Percentiles rank a stretch among this genome's conserved stretches.
Evolutionary conservation across 2,888 invertebrate species (phyloP).

Genomic region (Heteropelma amictum): DNA sequence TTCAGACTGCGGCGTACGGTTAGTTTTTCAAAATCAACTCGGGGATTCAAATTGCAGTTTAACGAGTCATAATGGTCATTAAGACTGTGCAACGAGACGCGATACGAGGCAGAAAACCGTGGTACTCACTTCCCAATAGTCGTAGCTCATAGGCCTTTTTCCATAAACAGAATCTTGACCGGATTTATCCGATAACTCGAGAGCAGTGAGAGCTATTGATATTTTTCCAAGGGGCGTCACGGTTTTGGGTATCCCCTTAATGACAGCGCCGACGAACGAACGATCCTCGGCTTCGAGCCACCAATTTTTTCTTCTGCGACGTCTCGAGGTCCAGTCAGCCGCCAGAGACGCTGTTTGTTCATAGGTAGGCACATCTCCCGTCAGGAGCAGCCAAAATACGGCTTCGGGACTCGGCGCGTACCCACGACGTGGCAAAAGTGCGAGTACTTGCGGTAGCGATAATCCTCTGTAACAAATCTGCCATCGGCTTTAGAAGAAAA

Average conservation of each 20-base stretch:
- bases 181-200: slow-evolving; percentile 61
- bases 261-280: slow-evolving; percentile 60
- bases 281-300: slow-evolving; percentile 65
- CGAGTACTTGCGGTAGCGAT: slow-evolving; percentile 69
- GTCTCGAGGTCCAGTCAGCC: slow-evolving; percentile 68
- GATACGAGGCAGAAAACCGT: background rate
- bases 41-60: too few relatives aligned
- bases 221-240: slow-evolving; percentile 64
- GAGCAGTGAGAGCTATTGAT: slow-evolving; percentile 66
- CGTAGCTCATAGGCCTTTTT: slow-evolving; percentile 58
- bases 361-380: slow-evolving; percentile 71
- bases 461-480: slow-evolving; percentile 70
- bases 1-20: too few relatives aligned
- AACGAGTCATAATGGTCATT: too few relatives aligned
- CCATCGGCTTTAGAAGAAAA: background rate
- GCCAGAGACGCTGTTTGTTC: slow-evolving; percentile 69
- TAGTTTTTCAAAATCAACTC: too few relatives aligned
- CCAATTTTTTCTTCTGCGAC: slow-evolving; percentile 64
- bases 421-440: slow-evolving; percentile 67
- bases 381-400: slow-evolving; percentile 71
- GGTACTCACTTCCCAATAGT: slow-evolving; percentile 69
- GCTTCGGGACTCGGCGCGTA: slow-evolving; percentile 71
- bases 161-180: slow-evolving; percentile 54
- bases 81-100: too few relatives aligned
- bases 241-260: slow-evolving; percentile 64